Evolutionary conservation across 1,140 invertebrate genomes (phyloP).

Genomic region (Pachyrhynchus sulphureomaculatus): DNA sequence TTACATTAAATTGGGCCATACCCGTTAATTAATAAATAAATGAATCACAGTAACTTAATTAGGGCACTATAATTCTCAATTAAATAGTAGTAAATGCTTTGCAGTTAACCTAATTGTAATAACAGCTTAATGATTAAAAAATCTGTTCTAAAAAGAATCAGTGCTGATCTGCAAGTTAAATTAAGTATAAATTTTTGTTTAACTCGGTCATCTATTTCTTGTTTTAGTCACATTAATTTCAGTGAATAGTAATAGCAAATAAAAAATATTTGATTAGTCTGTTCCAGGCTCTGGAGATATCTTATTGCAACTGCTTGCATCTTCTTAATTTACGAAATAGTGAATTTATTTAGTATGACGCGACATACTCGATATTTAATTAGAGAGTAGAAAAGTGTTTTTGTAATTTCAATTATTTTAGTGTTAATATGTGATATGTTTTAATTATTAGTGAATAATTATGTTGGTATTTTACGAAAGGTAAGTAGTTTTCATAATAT

Average conservation of each 20-base stretch:
- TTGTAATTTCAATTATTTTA: no score
- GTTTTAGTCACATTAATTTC: neutral
- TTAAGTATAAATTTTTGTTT: conserved; percentile 19
- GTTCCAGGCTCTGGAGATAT: neutral
- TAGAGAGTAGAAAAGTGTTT: no score
- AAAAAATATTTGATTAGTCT: neutral
- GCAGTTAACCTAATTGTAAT: neutral
- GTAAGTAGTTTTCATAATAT: neutral
- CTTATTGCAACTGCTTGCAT: neutral
- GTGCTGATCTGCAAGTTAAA: conserved; percentile 20
- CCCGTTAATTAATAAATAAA: no score
- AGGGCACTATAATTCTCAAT: no score
- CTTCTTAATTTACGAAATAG: no score
- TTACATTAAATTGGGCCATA: no score
- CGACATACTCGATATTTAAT: no score
- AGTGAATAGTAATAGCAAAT: neutral
- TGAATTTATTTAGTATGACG: no score
- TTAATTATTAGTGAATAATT: neutral
- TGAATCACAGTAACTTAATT: no score
- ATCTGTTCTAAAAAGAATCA: conserved; percentile 16
- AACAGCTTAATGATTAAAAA: conserved; percentile 19
- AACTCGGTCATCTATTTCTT: neutral
- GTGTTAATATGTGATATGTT: neutral
- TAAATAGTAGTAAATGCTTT: no score
- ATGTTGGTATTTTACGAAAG: neutral